phyloP scores from a whole-genome alignment of 2,888 invertebrate species.

The Chaitophorus viminalis region DNA sequence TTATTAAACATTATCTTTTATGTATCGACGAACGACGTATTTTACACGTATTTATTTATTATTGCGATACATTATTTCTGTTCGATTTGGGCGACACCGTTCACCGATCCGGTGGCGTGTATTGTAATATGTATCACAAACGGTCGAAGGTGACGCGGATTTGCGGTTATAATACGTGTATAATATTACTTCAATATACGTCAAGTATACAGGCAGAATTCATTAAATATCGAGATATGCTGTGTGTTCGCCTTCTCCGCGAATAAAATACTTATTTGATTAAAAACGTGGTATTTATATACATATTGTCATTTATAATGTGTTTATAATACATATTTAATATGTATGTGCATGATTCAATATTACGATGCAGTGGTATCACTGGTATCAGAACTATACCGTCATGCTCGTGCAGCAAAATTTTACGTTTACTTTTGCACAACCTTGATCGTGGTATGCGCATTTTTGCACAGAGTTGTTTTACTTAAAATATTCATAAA shows the following conservation, averaged over 20 bases:
- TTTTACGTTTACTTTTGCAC: conserved; percentile 25
- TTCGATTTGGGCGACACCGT: background rate
- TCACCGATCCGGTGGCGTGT: background rate
- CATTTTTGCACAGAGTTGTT: background rate
- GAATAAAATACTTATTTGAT: background rate
- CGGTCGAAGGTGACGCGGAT: background rate
- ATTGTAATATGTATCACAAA: background rate
- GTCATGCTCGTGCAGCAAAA: background rate
- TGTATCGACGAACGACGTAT: background rate
- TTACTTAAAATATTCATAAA: conserved; percentile 29
- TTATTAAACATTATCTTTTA: background rate
- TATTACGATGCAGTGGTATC: background rate
- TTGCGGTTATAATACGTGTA: background rate
- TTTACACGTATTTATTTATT: too few species aligned
- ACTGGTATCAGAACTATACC: background rate
- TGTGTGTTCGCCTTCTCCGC: background rate
- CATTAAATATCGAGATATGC: background rate
- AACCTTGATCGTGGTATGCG: conserved; percentile 4
- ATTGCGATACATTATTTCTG: background rate
- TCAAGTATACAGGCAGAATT: background rate
- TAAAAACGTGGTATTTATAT: background rate
- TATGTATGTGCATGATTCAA: background rate
- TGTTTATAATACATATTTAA: background rate
- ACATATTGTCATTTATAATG: too few species aligned
- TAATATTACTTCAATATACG: background rate